These are phyloP conservation scores for Leuctra nigra DNA, from an alignment of 2,888 invertebrate genomes.

Conservation along the genomic window DNA sequence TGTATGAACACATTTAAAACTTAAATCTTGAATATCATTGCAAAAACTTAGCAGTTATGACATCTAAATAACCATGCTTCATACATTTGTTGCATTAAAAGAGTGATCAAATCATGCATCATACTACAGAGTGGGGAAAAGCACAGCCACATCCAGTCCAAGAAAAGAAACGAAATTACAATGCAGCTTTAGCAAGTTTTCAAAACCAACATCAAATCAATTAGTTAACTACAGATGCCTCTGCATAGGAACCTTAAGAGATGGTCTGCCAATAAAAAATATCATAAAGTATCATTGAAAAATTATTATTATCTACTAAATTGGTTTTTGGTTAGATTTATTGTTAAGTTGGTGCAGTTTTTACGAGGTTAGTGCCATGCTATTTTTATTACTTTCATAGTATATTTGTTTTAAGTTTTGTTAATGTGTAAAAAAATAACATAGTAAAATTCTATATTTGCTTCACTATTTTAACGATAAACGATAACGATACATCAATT, in stretches of 20 bases:
- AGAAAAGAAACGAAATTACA: slow-evolving; percentile 24
- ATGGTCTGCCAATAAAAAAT: slow-evolving; percentile 39
- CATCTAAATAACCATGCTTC: no score
- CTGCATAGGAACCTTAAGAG: slow-evolving; percentile 48
- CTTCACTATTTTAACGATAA: neutral
- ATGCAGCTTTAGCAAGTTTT: neutral
- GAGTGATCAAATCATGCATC: no score
- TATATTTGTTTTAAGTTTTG: neutral
- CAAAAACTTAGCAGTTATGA: no score
- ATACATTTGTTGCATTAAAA: no score
- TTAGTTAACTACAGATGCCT: slow-evolving; percentile 4
- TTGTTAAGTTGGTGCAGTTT: slow-evolving; percentile 13
- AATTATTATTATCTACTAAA: slow-evolving; percentile 22
- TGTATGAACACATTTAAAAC: no score
- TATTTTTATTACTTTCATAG: slow-evolving; percentile 19
- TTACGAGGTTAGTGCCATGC: slow-evolving; percentile 9
- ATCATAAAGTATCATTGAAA: neutral
- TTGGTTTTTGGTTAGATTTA: slow-evolving; percentile 1
- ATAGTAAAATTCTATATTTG: slow-evolving; percentile 9
- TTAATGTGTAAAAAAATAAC: slow-evolving; percentile 6
- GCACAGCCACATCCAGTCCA: neutral
- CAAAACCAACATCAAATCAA: neutral
- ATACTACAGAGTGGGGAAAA: neutral
- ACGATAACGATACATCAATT: slow-evolving; percentile 1
- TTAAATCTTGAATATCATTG: no score